phyloP scores from a whole-genome alignment of 2,797 vertebrate species.

The Ibycter americanus region DNA sequence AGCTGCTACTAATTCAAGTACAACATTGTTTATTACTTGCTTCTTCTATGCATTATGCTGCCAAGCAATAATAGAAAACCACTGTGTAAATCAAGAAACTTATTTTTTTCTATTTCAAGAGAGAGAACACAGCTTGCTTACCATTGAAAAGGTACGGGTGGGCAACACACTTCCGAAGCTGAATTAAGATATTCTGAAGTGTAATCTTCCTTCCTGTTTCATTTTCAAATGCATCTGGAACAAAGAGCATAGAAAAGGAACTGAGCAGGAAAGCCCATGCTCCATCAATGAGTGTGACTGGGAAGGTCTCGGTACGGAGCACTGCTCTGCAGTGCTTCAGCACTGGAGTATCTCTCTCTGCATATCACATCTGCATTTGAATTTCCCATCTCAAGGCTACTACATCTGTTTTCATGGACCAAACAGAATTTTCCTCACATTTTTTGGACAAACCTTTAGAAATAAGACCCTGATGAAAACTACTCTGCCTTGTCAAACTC shows the following conservation, averaged over 20 bases:
- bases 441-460: background rate
- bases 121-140: conserved; percentile 60
- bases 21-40: background rate
- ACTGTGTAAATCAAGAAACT: background rate
- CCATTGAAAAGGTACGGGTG: conserved; percentile 94
- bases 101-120: background rate
- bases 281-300: background rate
- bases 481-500: background rate
- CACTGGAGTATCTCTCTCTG: background rate
- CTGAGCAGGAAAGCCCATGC: background rate
- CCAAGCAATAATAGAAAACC: background rate
- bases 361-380: background rate
- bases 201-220: conserved; percentile 80
- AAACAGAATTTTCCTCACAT: background rate
- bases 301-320: background rate
- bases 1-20: background rate
- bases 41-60: background rate
- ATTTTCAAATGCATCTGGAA: conserved; percentile 87
- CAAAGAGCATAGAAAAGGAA: background rate
- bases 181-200: conserved; percentile 88
- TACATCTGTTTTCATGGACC: background rate
- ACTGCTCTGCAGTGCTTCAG: background rate
- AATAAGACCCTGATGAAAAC: background rate
- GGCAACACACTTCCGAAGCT: conserved; percentile 91
- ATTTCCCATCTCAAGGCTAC: background rate